Conservation (phyloP, 2,113 vertebrate genomes). For the Pardalotus punctatus region DNA sequence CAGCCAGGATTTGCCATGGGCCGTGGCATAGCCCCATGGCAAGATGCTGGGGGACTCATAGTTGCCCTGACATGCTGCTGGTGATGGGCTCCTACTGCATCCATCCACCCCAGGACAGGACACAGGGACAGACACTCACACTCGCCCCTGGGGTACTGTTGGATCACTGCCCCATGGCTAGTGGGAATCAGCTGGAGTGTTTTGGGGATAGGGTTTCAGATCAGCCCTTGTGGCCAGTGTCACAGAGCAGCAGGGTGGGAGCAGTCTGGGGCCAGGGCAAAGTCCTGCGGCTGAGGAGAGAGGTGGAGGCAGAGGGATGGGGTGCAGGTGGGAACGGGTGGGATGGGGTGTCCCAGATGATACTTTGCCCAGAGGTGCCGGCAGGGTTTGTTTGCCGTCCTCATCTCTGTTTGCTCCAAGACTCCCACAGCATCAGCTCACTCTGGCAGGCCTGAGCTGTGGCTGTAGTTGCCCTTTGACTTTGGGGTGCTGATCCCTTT, state of each 20-base stretch:
- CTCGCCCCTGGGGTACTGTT: rapidly evolving
- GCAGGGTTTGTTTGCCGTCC: background rate
- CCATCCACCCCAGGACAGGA: rapidly evolving
- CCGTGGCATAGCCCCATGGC: rapidly evolving
- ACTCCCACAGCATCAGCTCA: rapidly evolving
- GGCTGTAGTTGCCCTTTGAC: background rate
- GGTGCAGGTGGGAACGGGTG: background rate
- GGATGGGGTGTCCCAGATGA: rapidly evolving
- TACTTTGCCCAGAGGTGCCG: background rate
- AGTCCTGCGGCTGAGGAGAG: background rate
- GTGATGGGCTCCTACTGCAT: background rate
- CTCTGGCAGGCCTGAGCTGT: rapidly evolving
- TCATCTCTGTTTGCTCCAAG: background rate
- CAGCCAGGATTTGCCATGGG: background rate
- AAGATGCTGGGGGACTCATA: background rate
- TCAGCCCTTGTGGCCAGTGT: background rate
- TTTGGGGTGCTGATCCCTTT: background rate
- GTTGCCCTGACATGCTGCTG: rapidly evolving
- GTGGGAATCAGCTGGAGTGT: background rate
- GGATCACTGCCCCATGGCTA: background rate
- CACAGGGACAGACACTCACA: background rate
- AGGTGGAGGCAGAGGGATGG: background rate
- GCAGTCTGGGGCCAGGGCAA: background rate
- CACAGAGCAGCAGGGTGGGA: background rate
- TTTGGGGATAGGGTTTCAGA: background rate